Percentiles rank a stretch among this genome's conserved stretches.
Evolutionary conservation across 2,888 invertebrate genomes (phyloP).

Genomic region (Notodonta ziczac): DNA sequence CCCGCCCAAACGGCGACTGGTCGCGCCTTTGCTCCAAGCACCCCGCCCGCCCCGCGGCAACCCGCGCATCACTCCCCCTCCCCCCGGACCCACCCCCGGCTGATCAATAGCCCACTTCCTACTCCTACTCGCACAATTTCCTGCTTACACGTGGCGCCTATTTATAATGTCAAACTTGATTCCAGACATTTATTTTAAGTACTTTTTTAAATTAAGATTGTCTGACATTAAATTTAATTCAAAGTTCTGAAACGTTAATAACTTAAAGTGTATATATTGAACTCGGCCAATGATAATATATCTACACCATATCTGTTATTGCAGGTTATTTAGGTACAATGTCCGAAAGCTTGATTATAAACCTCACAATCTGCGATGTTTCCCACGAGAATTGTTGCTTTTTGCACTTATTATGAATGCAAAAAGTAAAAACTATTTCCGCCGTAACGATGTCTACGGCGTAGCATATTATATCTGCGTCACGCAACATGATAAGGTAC

Average conservation of each 20-base stretch:
- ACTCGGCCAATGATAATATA: not conserved
- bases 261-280: too few species aligned
- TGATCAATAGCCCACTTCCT: conserved; percentile 68
- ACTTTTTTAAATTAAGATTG: not conserved
- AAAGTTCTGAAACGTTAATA: not conserved
- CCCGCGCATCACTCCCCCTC: conserved; percentile 30
- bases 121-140: conserved; percentile 61
- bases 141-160: conserved; percentile 46
- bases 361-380: conserved; percentile 25
- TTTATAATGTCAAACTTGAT: conserved; percentile 10
- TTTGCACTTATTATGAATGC: conserved; percentile 43
- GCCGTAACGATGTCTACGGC: conserved; percentile 33
- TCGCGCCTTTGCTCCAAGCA: conserved; percentile 52
- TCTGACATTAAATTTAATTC: not conserved
- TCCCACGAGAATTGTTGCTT: conserved; percentile 51
- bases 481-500: conserved; percentile 47
- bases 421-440: conserved; percentile 50
- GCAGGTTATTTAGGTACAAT: conserved; percentile 1
- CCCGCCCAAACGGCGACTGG: conserved; percentile 71
- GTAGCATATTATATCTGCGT: conserved; percentile 28
- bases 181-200: not conserved
- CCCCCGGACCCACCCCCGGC: conserved; percentile 44
- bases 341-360: conserved; percentile 32
- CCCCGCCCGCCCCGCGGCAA: conserved; percentile 27
- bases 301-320: not conserved